Conservation (phyloP, 2,888 invertebrate genomes). For the Oeneis ivallda region DNA sequence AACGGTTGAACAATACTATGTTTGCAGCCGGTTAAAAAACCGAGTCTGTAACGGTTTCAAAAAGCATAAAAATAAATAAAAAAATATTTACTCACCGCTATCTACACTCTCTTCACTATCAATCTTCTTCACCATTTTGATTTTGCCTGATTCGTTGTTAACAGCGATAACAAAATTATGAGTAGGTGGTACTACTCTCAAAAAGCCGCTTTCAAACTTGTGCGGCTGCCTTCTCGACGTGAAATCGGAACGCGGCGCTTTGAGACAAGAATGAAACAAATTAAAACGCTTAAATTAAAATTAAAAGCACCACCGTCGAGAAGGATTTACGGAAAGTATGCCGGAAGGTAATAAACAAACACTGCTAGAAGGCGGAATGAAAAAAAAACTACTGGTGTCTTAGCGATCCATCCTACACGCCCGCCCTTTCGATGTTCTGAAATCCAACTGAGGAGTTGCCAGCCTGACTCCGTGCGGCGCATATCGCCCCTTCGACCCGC, state of each 20-base stretch:
- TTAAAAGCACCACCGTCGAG: conserved; percentile 75
- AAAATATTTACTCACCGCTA: conserved; percentile 70
- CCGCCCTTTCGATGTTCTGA: conserved; percentile 81
- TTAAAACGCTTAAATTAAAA: conserved; percentile 64
- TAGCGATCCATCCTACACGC: conserved; percentile 81
- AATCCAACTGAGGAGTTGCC: conserved; percentile 74
- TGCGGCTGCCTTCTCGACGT: conserved; percentile 78
- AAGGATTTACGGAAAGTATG: conserved; percentile 75
- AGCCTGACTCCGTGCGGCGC: conserved; percentile 54
- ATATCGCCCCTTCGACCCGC: conserved; percentile 49
- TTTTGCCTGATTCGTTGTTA: conserved; percentile 68
- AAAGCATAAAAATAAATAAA: conserved; percentile 41
- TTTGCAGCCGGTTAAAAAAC: neutral
- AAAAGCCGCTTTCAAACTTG: conserved; percentile 81
- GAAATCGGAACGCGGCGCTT: conserved; percentile 75
- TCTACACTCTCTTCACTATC: conserved; percentile 80
- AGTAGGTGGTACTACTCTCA: conserved; percentile 77
- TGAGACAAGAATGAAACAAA: conserved; percentile 58
- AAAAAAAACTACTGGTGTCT: conserved; percentile 83
- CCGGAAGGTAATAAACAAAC: conserved; percentile 76
- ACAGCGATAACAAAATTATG: conserved; percentile 69
- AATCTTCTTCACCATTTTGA: conserved; percentile 79
- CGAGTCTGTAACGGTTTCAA: neutral
- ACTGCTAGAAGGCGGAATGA: conserved; percentile 81
- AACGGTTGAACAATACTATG: neutral